Evolutionary conservation across 2,888 invertebrate genomes (phyloP).

Genomic region (Steromphala cineraria): DNA sequence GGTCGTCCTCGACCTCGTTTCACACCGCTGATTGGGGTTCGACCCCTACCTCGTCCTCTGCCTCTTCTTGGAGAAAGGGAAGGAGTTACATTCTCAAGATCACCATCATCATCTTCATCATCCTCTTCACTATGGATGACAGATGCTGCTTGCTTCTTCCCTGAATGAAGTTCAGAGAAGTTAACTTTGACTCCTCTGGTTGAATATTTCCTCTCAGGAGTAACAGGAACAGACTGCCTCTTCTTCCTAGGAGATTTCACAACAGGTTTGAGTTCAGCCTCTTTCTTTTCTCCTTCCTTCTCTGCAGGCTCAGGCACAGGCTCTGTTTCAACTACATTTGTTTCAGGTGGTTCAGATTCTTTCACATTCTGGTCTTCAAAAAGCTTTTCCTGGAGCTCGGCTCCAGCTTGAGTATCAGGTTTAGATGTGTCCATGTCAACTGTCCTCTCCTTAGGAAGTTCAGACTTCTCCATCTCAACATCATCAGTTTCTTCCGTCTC

Average conservation of each 20-base stretch:
- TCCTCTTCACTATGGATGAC: not conserved
- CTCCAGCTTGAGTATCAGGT: not conserved
- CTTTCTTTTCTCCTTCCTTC: not conserved
- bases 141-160: conserved; percentile 2
- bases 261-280: not conserved
- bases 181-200: conserved; percentile 48
- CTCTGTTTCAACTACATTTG: not conserved
- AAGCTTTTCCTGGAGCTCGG: not conserved
- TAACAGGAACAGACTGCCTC: not conserved
- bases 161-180: conserved; percentile 40
- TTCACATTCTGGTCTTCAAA: not conserved
- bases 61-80: not conserved
- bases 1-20: conserved; percentile 2
- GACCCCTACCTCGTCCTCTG: not conserved
- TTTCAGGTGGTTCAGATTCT: not conserved
- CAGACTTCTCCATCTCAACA: not conserved
- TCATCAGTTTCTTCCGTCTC: not conserved
- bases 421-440: too few species aligned
- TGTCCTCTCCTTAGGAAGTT: too few species aligned
- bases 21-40: not conserved
- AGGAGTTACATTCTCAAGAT: not conserved
- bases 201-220: conserved; percentile 30
- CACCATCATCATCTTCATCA: not conserved
- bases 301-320: not conserved
- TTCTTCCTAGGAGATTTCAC: not conserved